Conservation (phyloP, 2,888 invertebrate species). For the Athripsodes cinereus region DNA sequence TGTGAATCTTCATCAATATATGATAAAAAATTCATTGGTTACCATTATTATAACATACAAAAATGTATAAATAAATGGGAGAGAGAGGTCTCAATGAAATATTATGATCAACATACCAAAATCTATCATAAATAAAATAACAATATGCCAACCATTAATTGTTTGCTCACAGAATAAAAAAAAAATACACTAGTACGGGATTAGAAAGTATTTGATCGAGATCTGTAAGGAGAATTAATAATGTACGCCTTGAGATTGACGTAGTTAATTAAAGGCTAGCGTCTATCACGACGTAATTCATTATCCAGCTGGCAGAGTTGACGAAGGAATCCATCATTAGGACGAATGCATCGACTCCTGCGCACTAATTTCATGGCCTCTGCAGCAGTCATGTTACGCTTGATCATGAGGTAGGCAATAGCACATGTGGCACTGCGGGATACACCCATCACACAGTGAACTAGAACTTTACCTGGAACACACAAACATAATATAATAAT, state of each 20-base stretch:
- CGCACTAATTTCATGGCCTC: conserved; percentile 70
- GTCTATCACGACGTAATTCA: conserved; percentile 48
- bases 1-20: too few relatives aligned
- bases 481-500: too few relatives aligned
- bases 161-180: too few relatives aligned
- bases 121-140: too few relatives aligned
- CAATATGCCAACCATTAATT: too few relatives aligned
- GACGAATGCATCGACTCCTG: conserved; percentile 64
- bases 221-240: background rate
- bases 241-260: background rate
- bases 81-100: too few relatives aligned
- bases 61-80: too few relatives aligned
- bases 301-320: conserved; percentile 67
- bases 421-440: conserved; percentile 78
- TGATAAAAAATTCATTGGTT: too few relatives aligned
- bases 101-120: too few relatives aligned
- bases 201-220: background rate
- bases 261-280: conserved; percentile 11
- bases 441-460: conserved; percentile 77
- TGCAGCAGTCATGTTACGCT: conserved; percentile 64
- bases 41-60: too few relatives aligned
- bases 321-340: conserved; percentile 74
- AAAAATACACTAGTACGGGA: too few relatives aligned
- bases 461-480: conserved; percentile 63
- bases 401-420: conserved; percentile 75